Base-by-base conservation (phyloP, 2,888 invertebrate genomes). In the Drosophila falleni region DNA sequence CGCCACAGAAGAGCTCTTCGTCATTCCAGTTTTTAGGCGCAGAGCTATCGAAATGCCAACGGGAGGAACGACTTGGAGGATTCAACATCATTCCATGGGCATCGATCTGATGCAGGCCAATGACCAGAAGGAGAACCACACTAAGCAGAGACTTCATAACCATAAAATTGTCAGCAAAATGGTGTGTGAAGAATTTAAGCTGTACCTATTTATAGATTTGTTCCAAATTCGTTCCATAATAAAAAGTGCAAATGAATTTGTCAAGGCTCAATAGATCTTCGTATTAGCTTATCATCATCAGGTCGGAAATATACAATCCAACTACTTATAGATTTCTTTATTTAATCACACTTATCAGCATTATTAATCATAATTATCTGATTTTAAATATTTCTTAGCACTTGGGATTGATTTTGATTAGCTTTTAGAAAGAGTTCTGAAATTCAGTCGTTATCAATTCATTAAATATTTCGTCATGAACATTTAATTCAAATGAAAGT, bases 1-100 rank as follows among this genome's bases (percentile, higher is more conserved):
- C 94, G 2, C 95, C 95, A 81, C 95, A 95, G 82, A 91, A 94
- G 31, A 93, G 91, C 44, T 91, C 93, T 75, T 94, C 94, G 83
- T 95, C 95, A 62, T 94, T 91, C 76, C 92, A 94, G 89, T 95
- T 94, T 1, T 74, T 73, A 0, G 93, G 93, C 0, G 94, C 94
- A 0, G 91, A 71, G 31, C 90, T 89, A 66, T 94, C 93, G 60
- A 84, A 91, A 46, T 94, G 92, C 94, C 94, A 95, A 35, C 94
- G 93, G 15, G 94, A 94, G 29, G 93, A 93, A 47, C 95, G 91
- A 69, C 93, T 93, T 0, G 94, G 92, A 0, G 95, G 94, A 29
- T 93, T 93, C 80, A 94, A 70, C 83, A 95, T 88, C 93, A 93
- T 94, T 5, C 94, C 95, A 87, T 95, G 94, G 5, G 93, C 93